Base-by-base conservation (phyloP, 2,797 vertebrate genomes). In the Epinephelus awoara region DNA sequence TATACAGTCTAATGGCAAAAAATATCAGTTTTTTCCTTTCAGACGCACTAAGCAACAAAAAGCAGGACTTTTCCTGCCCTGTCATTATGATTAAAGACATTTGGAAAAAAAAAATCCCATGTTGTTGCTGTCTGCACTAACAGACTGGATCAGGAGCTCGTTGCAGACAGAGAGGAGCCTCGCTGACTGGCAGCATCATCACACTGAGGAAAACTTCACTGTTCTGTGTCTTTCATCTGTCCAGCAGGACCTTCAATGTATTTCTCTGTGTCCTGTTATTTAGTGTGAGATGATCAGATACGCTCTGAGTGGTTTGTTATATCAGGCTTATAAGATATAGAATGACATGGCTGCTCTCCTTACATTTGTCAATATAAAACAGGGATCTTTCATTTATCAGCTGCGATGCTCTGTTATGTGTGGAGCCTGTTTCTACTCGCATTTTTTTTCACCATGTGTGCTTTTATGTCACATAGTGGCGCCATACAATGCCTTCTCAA, bases 111-210 rank as follows among this genome's bases (percentile, higher is more conserved):
- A 54, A 79, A 61, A 84, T 88, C 79, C 78, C 85, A 79, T 80
- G 63, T 75, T 67, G 75, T 62, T 76, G 77, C 73, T 67, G 75
- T 86, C 77, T 82, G 89, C 57, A 72, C 72, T 23, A 59, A 75
- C 81, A 67, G 86, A 84, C 77, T 82, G 71, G 66, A 52, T 63
- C 59, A 76, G 75, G 34, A 73, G 40, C 69, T 79, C 62, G 46
- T 54, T 67, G 70, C 79, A 88, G 85, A 88, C 84, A 82, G 64
- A 67, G 54, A 83, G 83, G 83, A 83, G 91, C 75, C 81, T 57
- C 15, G 40, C 18, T 61, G 75, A 78, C 47, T 67, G 3, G 46
- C 59, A 71, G 68, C 73, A 69, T 77, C 46, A 19, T 38, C 51
- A 46, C 38, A 47, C 63, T 51, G 38, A 52, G 61, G 50, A 80